Percentiles rank a stretch among this genome's conserved stretches.
Evolutionary conservation across 1,140 invertebrate genomes (phyloP).

Genomic region (Trachelipus rathkii): DNA sequence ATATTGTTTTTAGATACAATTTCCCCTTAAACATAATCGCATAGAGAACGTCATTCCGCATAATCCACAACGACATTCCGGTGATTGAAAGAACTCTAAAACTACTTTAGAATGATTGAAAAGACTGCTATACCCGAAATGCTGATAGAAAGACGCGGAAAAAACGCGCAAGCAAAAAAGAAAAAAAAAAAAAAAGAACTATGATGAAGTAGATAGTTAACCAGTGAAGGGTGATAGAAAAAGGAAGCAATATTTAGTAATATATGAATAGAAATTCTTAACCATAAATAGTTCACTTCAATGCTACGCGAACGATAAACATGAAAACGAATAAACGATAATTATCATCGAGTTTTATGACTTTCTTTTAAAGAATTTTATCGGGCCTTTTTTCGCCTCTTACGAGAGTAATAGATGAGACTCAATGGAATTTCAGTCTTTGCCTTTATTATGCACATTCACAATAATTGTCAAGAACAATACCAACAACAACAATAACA

Average conservation of each 20-base stretch:
- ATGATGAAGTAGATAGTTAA: constrained; percentile 7
- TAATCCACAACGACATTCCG: neutral
- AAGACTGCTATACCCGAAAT: neutral
- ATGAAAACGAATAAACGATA: constrained; percentile 8
- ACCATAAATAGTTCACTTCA: neutral
- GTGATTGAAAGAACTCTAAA: constrained; percentile 13
- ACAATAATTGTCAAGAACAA: too few relatives aligned
- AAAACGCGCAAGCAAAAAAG: neutral
- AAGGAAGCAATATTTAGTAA: constrained; percentile 6
- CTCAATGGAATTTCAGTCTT: too few relatives aligned
- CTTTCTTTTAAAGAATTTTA: neutral
- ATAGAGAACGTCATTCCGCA: neutral
- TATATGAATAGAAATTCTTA: constrained; percentile 6
- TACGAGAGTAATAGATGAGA: too few relatives aligned
- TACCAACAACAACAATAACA: too few relatives aligned
- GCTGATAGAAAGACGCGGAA: neutral
- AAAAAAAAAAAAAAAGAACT: neutral
- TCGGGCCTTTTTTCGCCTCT: neutral
- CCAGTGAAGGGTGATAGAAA: neutral
- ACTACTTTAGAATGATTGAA: constrained; percentile 13
- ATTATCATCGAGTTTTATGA: neutral
- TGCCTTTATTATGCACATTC: too few relatives aligned
- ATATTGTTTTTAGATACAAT: constrained; percentile 10
- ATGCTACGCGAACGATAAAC: neutral
- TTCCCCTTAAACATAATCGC: neutral